Evolutionary conservation across 2,797 vertebrate species (phyloP).

Genomic region (Phataginus tricuspis): DNA sequence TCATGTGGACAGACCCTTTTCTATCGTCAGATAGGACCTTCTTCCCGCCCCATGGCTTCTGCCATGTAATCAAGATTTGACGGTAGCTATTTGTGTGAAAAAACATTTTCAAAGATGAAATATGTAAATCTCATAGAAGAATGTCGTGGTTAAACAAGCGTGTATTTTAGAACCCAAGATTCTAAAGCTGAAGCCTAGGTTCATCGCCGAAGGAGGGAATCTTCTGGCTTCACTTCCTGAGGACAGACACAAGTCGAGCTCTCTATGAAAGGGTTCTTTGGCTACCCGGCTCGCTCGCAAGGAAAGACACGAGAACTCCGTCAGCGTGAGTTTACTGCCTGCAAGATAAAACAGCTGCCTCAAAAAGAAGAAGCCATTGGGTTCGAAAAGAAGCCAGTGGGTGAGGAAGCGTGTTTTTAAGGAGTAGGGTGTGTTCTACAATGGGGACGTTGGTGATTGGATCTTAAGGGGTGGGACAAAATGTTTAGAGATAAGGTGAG

Average conservation of each 20-base stretch:
- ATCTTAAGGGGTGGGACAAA: no score
- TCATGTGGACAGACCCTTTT: fast-evolving
- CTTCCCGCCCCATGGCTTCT: neutral
- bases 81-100: neutral
- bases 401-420: no score
- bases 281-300: no score
- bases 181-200: neutral
- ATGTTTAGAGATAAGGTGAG: no score
- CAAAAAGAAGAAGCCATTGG: no score
- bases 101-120: neutral
- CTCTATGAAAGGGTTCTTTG: neutral
- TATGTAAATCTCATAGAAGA: neutral
- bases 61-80: neutral
- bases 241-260: neutral
- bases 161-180: neutral
- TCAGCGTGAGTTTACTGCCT: no score
- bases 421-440: no score
- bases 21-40: neutral
- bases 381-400: no score
- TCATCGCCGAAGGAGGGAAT: neutral
- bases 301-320: no score
- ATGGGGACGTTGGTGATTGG: no score
- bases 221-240: neutral
- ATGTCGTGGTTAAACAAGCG: neutral
- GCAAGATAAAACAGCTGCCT: no score